Percentiles rank a stretch among this genome's conserved stretches.
phyloP scores from a whole-genome alignment of 2,888 invertebrate genomes.

The Psylliodes chrysocephalus region DNA sequence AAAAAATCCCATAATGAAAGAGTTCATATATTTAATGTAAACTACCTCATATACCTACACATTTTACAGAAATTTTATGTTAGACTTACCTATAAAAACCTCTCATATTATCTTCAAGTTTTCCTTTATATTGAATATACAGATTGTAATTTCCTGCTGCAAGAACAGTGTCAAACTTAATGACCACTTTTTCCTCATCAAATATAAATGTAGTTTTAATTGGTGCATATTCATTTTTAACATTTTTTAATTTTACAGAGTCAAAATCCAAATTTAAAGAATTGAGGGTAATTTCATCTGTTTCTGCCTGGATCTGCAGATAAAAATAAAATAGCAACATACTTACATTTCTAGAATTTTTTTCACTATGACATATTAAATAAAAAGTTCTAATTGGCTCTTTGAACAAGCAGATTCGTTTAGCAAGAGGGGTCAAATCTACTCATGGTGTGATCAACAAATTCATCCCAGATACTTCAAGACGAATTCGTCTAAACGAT shows the following conservation, averaged over 20 bases:
- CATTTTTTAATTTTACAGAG: conserved; percentile 68
- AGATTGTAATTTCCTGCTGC: conserved; percentile 70
- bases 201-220: conserved; percentile 59
- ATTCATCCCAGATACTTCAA: too few species aligned
- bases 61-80: too few species aligned
- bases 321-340: not conserved
- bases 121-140: conserved; percentile 79
- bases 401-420: too few species aligned
- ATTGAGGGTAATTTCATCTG: conserved; percentile 79
- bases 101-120: conserved; percentile 91
- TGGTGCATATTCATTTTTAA: conserved; percentile 58
- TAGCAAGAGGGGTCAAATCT: too few species aligned
- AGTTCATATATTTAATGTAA: not conserved
- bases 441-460: too few species aligned
- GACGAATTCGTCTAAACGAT: too few species aligned
- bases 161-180: conserved; percentile 72
- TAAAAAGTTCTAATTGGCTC: too few species aligned
- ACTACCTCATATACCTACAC: not conserved
- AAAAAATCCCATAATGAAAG: not conserved
- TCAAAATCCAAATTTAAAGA: conserved; percentile 78
- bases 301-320: conserved; percentile 57
- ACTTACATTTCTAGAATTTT: too few species aligned
- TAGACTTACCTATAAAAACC: conserved; percentile 69
- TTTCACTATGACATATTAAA: too few species aligned
- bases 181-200: conserved; percentile 76